These are phyloP conservation scores for Synchiropus splendidus DNA, from an alignment of 2,113 vertebrate genomes.

Conservation along the genomic window DNA sequence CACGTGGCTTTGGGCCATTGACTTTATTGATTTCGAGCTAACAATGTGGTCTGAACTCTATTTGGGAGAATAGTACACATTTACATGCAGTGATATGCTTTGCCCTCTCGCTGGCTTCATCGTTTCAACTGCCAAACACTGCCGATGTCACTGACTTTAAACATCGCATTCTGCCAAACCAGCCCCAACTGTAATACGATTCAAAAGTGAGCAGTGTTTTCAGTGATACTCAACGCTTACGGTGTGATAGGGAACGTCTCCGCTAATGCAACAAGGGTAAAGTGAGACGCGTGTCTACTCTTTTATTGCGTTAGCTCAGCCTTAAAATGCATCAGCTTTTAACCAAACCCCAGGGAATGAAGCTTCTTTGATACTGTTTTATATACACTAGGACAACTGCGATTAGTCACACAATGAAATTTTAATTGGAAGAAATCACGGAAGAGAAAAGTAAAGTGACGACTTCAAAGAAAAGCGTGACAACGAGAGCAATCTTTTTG, in stretches of 20 bases:
- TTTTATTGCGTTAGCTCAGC: slow-evolving; percentile 12
- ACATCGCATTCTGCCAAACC: too few species aligned
- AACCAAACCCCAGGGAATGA: slow-evolving; percentile 17
- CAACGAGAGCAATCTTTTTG: slow-evolving; percentile 15
- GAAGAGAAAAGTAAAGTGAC: slow-evolving; percentile 11
- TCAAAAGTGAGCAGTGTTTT: too few species aligned
- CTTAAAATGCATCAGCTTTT: slow-evolving; percentile 11
- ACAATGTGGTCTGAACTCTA: slow-evolving; percentile 32
- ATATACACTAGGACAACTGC: slow-evolving; percentile 13
- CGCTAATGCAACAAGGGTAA: too few species aligned
- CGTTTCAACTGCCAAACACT: slow-evolving; percentile 31
- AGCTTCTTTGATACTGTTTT: slow-evolving; percentile 30
- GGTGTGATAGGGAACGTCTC: too few species aligned
- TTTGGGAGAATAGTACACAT: slow-evolving; percentile 46
- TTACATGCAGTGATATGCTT: slow-evolving; percentile 46
- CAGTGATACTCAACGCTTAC: too few species aligned
- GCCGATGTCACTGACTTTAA: slow-evolving; percentile 40
- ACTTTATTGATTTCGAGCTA: slow-evolving; percentile 62
- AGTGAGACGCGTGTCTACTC: slow-evolving; percentile 20
- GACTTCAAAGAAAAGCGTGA: slow-evolving; percentile 28
- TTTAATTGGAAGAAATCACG: slow-evolving; percentile 34
- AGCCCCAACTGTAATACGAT: too few species aligned
- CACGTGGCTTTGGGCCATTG: slow-evolving; percentile 51
- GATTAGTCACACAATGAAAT: slow-evolving; percentile 38
- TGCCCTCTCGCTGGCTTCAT: slow-evolving; percentile 22